A percentile compares a stretch with the other conserved stretches of the same genome.
Evolutionary conservation across 35 echinoderm and acorn worm species (phyloP).

Genomic region (Strongylocentrotus purpuratus): DNA sequence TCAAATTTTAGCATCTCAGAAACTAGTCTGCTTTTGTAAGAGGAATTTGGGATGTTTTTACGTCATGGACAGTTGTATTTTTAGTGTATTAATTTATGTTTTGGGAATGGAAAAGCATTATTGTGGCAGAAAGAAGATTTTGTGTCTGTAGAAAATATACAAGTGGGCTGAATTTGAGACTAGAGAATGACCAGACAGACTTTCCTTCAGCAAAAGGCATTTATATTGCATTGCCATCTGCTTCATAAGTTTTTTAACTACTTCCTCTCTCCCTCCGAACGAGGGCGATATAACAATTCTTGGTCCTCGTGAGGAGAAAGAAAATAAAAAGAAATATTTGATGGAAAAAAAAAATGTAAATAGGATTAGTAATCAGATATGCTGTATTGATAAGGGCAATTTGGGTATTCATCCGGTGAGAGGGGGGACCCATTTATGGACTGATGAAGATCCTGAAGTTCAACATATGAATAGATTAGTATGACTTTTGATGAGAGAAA

Average conservation of each 20-base stretch:
- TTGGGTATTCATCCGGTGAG: background rate
- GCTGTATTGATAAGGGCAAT: background rate
- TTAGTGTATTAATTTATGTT: background rate
- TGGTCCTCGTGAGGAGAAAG: background rate
- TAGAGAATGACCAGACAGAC: background rate
- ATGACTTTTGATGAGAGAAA: too few relatives aligned
- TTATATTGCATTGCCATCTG: slow-evolving; percentile 38
- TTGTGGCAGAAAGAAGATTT: background rate
- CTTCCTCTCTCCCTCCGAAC: background rate
- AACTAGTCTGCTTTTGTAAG: background rate
- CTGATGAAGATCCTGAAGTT: background rate
- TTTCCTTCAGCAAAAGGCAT: slow-evolving; percentile 43
- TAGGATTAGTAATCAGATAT: background rate
- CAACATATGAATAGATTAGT: too few relatives aligned
- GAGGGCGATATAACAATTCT: background rate
- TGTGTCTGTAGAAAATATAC: background rate
- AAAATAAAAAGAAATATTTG: background rate
- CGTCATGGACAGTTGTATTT: background rate
- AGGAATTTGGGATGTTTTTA: background rate
- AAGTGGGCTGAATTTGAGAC: background rate
- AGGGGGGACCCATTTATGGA: too few relatives aligned
- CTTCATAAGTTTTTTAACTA: background rate
- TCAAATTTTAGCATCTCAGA: background rate
- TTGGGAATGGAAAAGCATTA: background rate
- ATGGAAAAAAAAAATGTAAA: background rate